Evolutionary conservation across 2,888 invertebrate genomes (phyloP).

Genomic region (Polymixis flavicincta): DNA sequence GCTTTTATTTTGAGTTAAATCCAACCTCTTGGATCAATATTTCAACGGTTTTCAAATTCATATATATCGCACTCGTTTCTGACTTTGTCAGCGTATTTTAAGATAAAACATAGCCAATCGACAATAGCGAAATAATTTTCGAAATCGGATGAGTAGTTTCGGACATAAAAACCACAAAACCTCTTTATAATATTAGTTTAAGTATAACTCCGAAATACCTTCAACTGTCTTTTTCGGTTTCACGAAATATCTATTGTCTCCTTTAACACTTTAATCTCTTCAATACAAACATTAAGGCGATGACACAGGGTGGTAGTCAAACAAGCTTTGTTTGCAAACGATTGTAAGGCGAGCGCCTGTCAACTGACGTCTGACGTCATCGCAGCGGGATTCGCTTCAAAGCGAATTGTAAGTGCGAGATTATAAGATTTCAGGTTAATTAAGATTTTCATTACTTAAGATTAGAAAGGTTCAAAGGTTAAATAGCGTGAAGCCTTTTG

Average conservation of each 20-base stretch:
- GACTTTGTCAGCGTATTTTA: not conserved
- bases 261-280: not conserved
- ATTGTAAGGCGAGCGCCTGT: slow-evolving; percentile 30
- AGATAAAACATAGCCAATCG: not conserved
- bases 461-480: slow-evolving; percentile 27
- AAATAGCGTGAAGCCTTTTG: slow-evolving; percentile 31
- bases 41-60: not conserved
- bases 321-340: slow-evolving; percentile 34
- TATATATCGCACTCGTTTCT: too few species aligned
- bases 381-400: slow-evolving; percentile 31
- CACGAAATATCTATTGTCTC: not conserved
- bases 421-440: slow-evolving; percentile 52
- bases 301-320: slow-evolving; percentile 16
- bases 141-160: not conserved
- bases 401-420: slow-evolving; percentile 27
- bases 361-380: slow-evolving; percentile 32
- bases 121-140: not conserved
- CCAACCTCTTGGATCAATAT: not conserved
- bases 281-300: slow-evolving; percentile 1
- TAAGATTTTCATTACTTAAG: slow-evolving; percentile 53
- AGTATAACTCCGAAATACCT: not conserved
- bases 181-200: not conserved
- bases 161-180: not conserved
- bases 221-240: not conserved
- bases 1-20: not conserved